Percentiles rank a stretch among this genome's conserved stretches.
Conservation (phyloP, 2,797 vertebrate genomes). For the Natrix natrix region DNA sequence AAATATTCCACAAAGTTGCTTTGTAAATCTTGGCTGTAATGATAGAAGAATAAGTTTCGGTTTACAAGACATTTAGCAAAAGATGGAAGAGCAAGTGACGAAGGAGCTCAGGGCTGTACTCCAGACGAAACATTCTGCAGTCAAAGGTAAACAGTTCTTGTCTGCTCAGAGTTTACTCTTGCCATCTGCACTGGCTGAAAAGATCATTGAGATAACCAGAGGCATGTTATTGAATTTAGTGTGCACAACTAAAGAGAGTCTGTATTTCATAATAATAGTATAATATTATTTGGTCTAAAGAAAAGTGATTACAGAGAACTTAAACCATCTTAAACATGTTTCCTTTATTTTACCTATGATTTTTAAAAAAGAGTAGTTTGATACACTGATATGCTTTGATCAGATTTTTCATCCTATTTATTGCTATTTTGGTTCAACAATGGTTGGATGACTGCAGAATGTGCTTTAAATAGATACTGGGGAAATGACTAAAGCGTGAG, state of each 20-base stretch:
- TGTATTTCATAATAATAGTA: background rate
- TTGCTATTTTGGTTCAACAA: background rate
- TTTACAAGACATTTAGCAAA: slow-evolving; percentile 54
- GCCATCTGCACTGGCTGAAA: slow-evolving; percentile 55
- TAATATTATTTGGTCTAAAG: slow-evolving; percentile 20
- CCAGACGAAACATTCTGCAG: slow-evolving; percentile 52
- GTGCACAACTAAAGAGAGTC: background rate
- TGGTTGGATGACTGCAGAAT: background rate
- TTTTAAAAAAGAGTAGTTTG: background rate
- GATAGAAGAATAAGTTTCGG: slow-evolving; percentile 49
- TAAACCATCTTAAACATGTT: background rate
- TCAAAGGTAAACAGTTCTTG: slow-evolving; percentile 49
- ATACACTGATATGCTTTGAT: background rate
- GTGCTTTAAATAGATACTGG: background rate
- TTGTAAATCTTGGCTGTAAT: slow-evolving; percentile 49
- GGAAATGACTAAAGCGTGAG: background rate
- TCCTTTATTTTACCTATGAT: background rate
- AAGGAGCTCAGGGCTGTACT: slow-evolving; percentile 41
- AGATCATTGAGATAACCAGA: slow-evolving; percentile 27
- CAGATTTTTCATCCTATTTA: background rate
- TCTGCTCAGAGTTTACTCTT: slow-evolving; percentile 49
- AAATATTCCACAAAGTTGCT: slow-evolving; percentile 48
- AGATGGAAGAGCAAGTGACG: slow-evolving; percentile 38
- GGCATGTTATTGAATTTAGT: background rate
- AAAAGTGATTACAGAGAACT: background rate